These are phyloP conservation scores for Stomatorhinus ivindoensis DNA, from an alignment of 2,113 vertebrate species.

Conservation along the genomic window DNA sequence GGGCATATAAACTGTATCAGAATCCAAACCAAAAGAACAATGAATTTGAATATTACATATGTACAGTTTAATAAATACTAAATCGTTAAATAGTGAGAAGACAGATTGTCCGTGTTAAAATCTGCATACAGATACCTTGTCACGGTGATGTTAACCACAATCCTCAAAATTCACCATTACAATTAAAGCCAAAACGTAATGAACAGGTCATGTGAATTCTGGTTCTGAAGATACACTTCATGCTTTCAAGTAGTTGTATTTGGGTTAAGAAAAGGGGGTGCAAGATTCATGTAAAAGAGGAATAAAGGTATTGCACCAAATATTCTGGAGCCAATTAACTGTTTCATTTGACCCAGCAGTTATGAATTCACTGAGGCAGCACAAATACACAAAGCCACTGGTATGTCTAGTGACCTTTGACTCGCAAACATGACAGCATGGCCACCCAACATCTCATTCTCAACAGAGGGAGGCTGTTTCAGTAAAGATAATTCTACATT, in stretches of 20 bases:
- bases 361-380: not conserved
- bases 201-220: not conserved
- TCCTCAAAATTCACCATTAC: slow-evolving; percentile 2
- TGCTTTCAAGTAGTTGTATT: slow-evolving; percentile 1
- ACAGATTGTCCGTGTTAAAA: slow-evolving; percentile 55
- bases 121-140: not conserved
- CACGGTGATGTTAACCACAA: not conserved
- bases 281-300: not conserved
- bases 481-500: not conserved
- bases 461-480: not conserved
- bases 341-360: not conserved
- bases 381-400: not conserved
- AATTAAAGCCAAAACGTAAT: not conserved
- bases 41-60: slow-evolving; percentile 59
- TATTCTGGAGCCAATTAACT: not conserved
- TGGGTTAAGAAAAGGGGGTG: not conserved
- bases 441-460: not conserved
- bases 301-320: not conserved
- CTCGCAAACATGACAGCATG: not conserved
- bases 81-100: slow-evolving; percentile 54
- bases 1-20: slow-evolving; percentile 65
- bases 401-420: not conserved
- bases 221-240: not conserved
- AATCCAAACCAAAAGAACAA: slow-evolving; percentile 57
- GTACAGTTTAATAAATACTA: slow-evolving; percentile 70